Evolutionary conservation across 1,140 invertebrate genomes (phyloP).

Genomic region (Pseudobourletiella spinata): DNA sequence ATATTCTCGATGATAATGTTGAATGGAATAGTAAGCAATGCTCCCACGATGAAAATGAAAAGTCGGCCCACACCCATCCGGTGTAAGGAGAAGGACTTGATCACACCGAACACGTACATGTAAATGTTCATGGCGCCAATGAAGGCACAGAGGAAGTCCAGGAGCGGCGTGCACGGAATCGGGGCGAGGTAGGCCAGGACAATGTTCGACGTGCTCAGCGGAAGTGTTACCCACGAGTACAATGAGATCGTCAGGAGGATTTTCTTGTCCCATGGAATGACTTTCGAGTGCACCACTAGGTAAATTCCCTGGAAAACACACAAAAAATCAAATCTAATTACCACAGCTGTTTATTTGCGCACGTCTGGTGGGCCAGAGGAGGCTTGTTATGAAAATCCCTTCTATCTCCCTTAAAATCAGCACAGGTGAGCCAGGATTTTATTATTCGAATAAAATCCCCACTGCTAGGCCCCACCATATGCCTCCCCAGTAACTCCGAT

Average conservation of each 20-base stretch:
- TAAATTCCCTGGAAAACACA: conserved; percentile 68
- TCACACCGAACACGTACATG: conserved; percentile 91
- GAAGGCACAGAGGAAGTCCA: conserved; percentile 80
- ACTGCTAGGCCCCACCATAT: too few relatives aligned
- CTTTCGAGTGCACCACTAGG: conserved; percentile 80
- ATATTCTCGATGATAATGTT: conserved; percentile 89
- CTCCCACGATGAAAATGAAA: conserved; percentile 67
- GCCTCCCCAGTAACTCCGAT: too few relatives aligned
- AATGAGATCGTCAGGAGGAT: conserved; percentile 77
- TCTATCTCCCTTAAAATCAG: too few relatives aligned
- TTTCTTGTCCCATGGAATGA: conserved; percentile 73
- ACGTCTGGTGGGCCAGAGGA: too few relatives aligned
- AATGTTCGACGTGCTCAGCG: conserved; percentile 80
- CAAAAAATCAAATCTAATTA: conserved; percentile 1
- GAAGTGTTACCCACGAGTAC: conserved; percentile 93
- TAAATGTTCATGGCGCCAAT: conserved; percentile 85
- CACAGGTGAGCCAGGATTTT: too few relatives aligned
- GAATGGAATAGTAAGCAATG: conserved; percentile 79
- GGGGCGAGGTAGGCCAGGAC: conserved; percentile 73
- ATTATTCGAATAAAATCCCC: too few relatives aligned
- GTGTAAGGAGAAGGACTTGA: conserved; percentile 86
- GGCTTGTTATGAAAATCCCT: too few relatives aligned
- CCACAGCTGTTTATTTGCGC: too few relatives aligned
- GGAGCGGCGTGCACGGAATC: conserved; percentile 68
- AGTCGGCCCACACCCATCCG: conserved; percentile 72